Percentiles rank a stretch among this genome's conserved stretches.
These are phyloP conservation scores for Drosophila nannoptera DNA, from an alignment of 1,140 invertebrate species.

Conservation along the genomic window DNA sequence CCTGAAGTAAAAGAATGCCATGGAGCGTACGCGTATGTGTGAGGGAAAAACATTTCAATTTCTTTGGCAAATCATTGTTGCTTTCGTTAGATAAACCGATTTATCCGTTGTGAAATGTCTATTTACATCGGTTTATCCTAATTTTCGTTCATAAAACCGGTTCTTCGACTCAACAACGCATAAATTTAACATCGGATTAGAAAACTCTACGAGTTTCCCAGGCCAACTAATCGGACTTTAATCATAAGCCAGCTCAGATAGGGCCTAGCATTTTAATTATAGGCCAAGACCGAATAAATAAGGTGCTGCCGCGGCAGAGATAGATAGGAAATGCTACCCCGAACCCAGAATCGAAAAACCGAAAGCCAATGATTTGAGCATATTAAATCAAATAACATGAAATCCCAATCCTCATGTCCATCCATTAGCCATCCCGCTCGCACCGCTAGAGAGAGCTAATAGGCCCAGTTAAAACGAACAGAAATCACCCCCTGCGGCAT, in stretches of 20 bases:
- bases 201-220: conserved; percentile 45
- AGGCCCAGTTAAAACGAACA: conserved; percentile 26
- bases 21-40: neutral
- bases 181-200: conserved; percentile 26
- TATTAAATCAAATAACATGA: conserved; percentile 31
- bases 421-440: conserved; percentile 18
- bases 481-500: conserved; percentile 62
- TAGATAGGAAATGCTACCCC: conserved; percentile 3
- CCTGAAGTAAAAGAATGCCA: conserved; percentile 61
- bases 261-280: conserved; percentile 60
- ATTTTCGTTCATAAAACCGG: too few species aligned
- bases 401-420: conserved; percentile 24
- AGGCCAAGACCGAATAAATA: conserved; percentile 58
- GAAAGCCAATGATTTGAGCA: conserved; percentile 19
- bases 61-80: conserved; percentile 1
- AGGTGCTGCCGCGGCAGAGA: conserved; percentile 22
- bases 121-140: too few species aligned
- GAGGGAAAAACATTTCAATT: conserved; percentile 21
- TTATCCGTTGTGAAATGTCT: too few species aligned
- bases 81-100: too few species aligned
- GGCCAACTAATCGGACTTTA: conserved; percentile 59
- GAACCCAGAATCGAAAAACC: conserved; percentile 1
- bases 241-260: conserved; percentile 49
- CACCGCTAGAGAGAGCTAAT: neutral
- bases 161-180: neutral